Percentiles rank a stretch among this genome's conserved stretches.
phyloP scores from a whole-genome alignment of 2,113 vertebrate species.

The Corythaixoides concolor region DNA sequence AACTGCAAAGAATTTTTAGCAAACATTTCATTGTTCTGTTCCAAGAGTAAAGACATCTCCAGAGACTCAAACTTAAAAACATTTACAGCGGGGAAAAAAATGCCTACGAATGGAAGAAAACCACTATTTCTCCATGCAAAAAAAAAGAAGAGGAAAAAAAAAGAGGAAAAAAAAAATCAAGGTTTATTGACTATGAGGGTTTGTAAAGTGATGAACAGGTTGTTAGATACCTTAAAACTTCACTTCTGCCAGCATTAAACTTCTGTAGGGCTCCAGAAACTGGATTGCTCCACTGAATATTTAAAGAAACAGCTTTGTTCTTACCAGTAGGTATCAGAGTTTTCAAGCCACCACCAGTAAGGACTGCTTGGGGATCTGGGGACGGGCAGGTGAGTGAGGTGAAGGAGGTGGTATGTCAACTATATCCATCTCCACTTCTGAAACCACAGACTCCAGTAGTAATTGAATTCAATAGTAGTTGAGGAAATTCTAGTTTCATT shows the following conservation, averaged over 20 bases:
- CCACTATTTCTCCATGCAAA: neutral
- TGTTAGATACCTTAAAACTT: neutral
- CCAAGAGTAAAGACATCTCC: neutral
- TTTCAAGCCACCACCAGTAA: neutral
- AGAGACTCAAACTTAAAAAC: neutral
- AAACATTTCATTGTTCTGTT: neutral
- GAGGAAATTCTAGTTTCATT: slow-evolving; percentile 9
- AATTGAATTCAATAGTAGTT: neutral
- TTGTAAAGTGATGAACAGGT: neutral
- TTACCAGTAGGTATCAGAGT: neutral
- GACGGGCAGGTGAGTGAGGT: neutral
- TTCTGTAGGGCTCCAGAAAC: neutral
- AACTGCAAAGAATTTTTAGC: neutral
- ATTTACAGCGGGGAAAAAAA: neutral
- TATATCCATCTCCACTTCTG: neutral
- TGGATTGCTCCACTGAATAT: neutral
- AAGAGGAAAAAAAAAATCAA: neutral
- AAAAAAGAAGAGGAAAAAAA: neutral
- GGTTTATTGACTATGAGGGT: neutral
- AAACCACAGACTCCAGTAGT: neutral
- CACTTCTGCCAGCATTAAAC: neutral
- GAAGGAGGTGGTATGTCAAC: neutral
- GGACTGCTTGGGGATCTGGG: neutral
- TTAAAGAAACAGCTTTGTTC: neutral
- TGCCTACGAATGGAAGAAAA: neutral